Evolutionary conservation across 2,113 vertebrate genomes (phyloP).

Genomic region (Zosterops japonicus): DNA sequence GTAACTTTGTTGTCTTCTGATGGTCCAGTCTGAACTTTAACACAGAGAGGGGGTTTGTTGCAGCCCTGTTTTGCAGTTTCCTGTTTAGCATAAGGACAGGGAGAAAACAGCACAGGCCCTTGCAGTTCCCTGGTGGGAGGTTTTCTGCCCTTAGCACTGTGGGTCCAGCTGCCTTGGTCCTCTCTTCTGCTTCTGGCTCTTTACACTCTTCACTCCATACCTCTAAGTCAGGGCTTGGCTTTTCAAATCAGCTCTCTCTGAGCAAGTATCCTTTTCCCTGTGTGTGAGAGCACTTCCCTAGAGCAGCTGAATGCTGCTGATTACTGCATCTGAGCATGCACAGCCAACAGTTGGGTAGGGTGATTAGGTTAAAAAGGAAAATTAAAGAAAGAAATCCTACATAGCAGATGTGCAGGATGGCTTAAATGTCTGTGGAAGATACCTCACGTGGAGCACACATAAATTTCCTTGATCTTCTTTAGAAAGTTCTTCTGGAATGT

Average conservation of each 20-base stretch:
- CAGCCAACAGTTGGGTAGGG: background rate
- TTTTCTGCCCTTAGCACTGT: background rate
- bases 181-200: background rate
- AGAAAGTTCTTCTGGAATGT: background rate
- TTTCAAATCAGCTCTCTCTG: background rate
- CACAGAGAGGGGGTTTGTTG: background rate
- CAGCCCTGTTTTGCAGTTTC: background rate
- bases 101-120: background rate
- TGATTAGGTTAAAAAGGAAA: background rate
- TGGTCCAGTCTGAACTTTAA: background rate
- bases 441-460: background rate
- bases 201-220: background rate
- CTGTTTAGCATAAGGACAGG: background rate
- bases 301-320: background rate
- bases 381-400: background rate
- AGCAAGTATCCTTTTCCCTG: background rate
- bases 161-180: background rate
- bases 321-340: background rate
- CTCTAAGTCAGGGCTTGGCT: background rate
- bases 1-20: accelerated
- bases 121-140: background rate
- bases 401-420: background rate
- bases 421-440: background rate
- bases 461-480: background rate
- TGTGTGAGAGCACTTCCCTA: background rate